Base-by-base conservation (phyloP, 2,888 invertebrate genomes). In the Listrodromus nycthemerus region DNA sequence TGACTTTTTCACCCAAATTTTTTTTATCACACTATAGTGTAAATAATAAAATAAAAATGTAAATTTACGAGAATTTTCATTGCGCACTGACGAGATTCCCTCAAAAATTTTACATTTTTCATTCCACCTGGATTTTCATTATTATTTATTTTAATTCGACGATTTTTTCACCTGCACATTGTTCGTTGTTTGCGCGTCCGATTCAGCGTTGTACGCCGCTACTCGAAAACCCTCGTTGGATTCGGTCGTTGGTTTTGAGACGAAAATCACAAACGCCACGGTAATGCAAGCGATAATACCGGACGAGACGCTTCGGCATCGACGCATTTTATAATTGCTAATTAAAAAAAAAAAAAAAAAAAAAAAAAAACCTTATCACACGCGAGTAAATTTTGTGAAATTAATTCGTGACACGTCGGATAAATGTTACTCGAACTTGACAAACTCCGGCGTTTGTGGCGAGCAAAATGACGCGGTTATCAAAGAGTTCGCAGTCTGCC, bases 401-500 rank as follows among this genome's bases (percentile, higher is more conserved):
- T 41, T 63, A 37, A 33, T 50, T 63, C 65, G 24, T 16, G 63
- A 50, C 48, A 13, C 16, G 27, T n/a, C 8, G 52, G 50, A 67
- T 33, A 65, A 67, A 21, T 4, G 37, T 61, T 61, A 48, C 13
- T 19, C 50, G 4, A 16, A 58, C 16, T 27, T 24, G 19, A 58
- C 52, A 41, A 55, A 80, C 33, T 80, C 41, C 66, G 66, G 41
- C 30, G 67, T 48, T 45, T n/a, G 37, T 71, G 58, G 65, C 24
- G 75, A 75, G 61, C 61, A 50, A n/a, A n/a, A 13, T 33, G 71
- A 33, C 33, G 55, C 80, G 78, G 75, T 78, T 78, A 75, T 81
- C 81, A 78, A 65, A 50, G 85, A 76, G 86, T 85, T 89, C 89
- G 89, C n/a, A 84, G 89, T 88, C 89, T 88, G 79, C 81, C 85